A percentile compares a stretch with the other conserved stretches of the same genome.
Evolutionary conservation across 2,113 vertebrate genomes (phyloP).

Genomic region (Calidris pygmaea): DNA sequence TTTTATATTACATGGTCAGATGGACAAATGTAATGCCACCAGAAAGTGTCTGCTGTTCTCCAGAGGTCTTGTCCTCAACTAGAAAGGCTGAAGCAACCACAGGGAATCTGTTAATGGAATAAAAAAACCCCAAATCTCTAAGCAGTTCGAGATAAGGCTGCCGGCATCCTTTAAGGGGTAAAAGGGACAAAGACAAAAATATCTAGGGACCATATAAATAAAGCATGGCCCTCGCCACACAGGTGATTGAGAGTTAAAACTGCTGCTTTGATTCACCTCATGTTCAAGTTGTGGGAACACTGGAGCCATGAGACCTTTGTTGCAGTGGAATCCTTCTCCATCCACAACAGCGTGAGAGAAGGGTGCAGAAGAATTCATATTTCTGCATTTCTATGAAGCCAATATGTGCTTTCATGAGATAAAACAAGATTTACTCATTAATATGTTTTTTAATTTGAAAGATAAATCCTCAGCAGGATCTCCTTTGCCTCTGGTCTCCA

Average conservation of each 20-base stretch:
- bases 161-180: neutral
- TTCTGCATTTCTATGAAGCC: neutral
- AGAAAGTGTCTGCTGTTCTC: neutral
- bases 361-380: neutral
- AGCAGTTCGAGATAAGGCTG: neutral
- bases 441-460: neutral
- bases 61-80: neutral
- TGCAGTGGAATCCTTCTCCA: neutral
- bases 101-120: neutral
- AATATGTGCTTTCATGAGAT: neutral
- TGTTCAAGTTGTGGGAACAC: neutral
- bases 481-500: neutral
- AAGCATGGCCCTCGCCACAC: neutral
- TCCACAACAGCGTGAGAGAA: neutral
- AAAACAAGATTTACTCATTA: neutral
- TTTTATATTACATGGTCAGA: neutral
- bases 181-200: neutral
- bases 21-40: neutral
- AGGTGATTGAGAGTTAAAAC: neutral
- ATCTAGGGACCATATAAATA: neutral
- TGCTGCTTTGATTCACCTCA: accelerated
- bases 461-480: neutral
- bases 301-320: neutral
- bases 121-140: neutral
- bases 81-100: neutral